These are phyloP conservation scores for Dendrocopos noguchii DNA, from an alignment of 2,113 vertebrate genomes.

Conservation along the genomic window DNA sequence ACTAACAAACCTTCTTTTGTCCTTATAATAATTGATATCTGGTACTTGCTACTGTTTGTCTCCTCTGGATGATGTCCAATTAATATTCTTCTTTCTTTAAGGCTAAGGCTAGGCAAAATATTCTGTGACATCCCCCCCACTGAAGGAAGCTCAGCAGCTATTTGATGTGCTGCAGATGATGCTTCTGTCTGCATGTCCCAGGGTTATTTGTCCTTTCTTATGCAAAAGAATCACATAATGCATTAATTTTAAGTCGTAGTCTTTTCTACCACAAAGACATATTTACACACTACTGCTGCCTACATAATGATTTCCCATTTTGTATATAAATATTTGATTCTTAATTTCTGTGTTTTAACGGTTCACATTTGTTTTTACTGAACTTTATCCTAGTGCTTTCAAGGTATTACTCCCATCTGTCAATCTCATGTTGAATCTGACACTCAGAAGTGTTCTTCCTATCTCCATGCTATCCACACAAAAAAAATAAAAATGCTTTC, in stretches of 20 bases:
- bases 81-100: background rate
- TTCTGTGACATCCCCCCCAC: background rate
- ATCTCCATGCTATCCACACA: background rate
- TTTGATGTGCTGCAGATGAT: background rate
- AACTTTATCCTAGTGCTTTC: background rate
- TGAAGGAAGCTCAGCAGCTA: background rate
- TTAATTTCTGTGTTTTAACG: background rate
- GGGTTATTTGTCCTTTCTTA: background rate
- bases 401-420: background rate
- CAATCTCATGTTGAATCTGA: background rate
- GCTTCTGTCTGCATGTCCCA: background rate
- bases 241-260: background rate
- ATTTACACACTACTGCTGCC: background rate
- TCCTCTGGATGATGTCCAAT: background rate
- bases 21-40: background rate
- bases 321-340: background rate
- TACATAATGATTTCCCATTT: constrained; percentile 11
- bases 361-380: background rate
- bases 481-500: background rate
- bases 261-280: background rate
- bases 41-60: background rate
- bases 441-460: background rate
- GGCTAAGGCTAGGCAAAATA: background rate
- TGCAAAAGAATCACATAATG: background rate
- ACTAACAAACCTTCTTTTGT: background rate